A percentile compares a stretch with the other conserved stretches of the same genome.
Evolutionary conservation across 2,113 vertebrate species (phyloP).

Genomic region (Rhegmatorhina hoffmannsi): DNA sequence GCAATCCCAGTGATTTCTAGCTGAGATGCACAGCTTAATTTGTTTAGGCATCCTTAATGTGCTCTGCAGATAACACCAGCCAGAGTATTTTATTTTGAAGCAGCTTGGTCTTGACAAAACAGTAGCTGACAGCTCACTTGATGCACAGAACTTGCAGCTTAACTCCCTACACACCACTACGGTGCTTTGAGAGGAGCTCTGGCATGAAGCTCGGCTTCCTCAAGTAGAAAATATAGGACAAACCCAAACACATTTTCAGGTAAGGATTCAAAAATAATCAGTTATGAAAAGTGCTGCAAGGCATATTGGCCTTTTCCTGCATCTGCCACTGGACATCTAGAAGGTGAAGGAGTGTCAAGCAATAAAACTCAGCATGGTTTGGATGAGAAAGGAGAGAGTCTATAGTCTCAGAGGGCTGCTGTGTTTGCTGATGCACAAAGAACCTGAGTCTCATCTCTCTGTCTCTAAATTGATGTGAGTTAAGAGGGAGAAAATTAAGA

Average conservation of each 20-base stretch:
- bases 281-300: neutral
- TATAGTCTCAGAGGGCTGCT: neutral
- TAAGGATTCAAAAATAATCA: neutral
- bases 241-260: neutral
- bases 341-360: neutral
- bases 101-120: neutral
- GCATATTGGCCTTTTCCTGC: neutral
- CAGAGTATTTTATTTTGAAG: neutral
- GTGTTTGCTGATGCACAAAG: neutral
- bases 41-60: neutral
- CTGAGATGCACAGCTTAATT: neutral
- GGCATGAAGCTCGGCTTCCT: neutral
- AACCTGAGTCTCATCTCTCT: neutral
- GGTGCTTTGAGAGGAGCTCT: neutral
- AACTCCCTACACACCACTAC: neutral
- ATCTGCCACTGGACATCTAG: neutral
- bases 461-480: neutral
- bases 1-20: neutral
- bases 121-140: neutral
- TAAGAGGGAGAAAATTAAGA: neutral
- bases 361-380: neutral
- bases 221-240: neutral
- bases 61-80: neutral
- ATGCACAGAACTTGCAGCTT: neutral
- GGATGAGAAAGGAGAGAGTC: neutral